Evolutionary conservation across 2,888 invertebrate genomes (phyloP).

Genomic region (Lagria hirta): DNA sequence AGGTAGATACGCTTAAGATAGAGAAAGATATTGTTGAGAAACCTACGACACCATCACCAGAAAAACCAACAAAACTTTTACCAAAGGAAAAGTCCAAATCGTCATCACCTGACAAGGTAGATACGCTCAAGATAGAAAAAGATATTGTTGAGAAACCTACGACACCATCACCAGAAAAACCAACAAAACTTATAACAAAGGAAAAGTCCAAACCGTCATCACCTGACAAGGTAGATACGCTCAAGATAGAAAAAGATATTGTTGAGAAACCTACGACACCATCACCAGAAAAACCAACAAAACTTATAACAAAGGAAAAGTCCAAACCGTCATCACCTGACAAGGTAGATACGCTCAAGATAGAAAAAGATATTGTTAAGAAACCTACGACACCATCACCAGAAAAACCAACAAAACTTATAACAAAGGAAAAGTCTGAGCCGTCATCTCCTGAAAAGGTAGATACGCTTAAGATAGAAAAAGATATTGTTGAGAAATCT

Average conservation of each 20-base stretch:
- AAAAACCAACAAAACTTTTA: conserved; percentile 2
- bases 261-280: conserved; percentile 15
- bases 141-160: conserved; percentile 4
- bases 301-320: too few relatives aligned
- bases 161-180: conserved; percentile 5
- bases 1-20: too few relatives aligned
- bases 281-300: conserved; percentile 10
- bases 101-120: conserved; percentile 6
- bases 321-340: too few relatives aligned
- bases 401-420: too few relatives aligned
- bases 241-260: neutral
- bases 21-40: conserved; percentile 11
- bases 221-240: conserved; percentile 2
- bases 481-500: too few relatives aligned
- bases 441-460: too few relatives aligned
- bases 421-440: too few relatives aligned
- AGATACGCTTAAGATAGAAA: too few relatives aligned
- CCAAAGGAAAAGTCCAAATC: conserved; percentile 7
- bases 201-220: neutral
- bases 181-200: neutral
- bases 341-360: too few relatives aligned
- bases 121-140: conserved; percentile 1
- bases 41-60: conserved; percentile 1
- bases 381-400: too few relatives aligned
- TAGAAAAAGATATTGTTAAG: too few relatives aligned